Percentiles rank a stretch among this genome's conserved stretches.
Conservation (phyloP, 2,888 invertebrate genomes). For the Liodrosophila aerea region DNA sequence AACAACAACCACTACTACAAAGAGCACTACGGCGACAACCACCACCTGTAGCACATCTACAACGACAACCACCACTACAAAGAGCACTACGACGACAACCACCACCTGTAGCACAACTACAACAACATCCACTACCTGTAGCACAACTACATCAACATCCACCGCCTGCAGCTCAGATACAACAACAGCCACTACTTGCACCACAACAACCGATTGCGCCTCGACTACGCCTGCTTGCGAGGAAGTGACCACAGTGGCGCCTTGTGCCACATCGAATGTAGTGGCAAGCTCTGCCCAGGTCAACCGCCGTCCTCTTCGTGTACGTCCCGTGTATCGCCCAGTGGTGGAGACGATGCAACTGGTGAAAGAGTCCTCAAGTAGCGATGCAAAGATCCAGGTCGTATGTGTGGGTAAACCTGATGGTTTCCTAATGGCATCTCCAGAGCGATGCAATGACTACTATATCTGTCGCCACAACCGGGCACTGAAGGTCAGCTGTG, state of each 20-base stretch:
- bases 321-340: slow-evolving; percentile 30
- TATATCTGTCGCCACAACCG: slow-evolving; percentile 61
- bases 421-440: slow-evolving; percentile 64
- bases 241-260: slow-evolving; percentile 3
- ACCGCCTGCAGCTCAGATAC: not conserved
- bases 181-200: not conserved
- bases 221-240: slow-evolving; percentile 21
- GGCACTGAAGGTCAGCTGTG: slow-evolving; percentile 63
- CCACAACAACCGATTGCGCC: too few relatives aligned
- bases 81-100: slow-evolving; percentile 11
- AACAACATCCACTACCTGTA: not conserved
- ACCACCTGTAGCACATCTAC: slow-evolving; percentile 13
- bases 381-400: slow-evolving; percentile 24
- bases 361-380: slow-evolving; percentile 1
- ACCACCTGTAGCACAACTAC: slow-evolving; percentile 14
- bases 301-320: slow-evolving; percentile 16
- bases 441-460: slow-evolving; percentile 66
- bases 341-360: slow-evolving; percentile 34
- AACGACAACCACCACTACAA: slow-evolving; percentile 6
- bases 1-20: slow-evolving; percentile 9
- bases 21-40: slow-evolving; percentile 11
- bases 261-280: slow-evolving; percentile 18
- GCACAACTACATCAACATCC: slow-evolving; percentile 8
- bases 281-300: slow-evolving; percentile 9
- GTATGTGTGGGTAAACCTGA: slow-evolving; percentile 61